phyloP scores from a whole-genome alignment of 2,888 invertebrate species.

The Tortricodes alternella region DNA sequence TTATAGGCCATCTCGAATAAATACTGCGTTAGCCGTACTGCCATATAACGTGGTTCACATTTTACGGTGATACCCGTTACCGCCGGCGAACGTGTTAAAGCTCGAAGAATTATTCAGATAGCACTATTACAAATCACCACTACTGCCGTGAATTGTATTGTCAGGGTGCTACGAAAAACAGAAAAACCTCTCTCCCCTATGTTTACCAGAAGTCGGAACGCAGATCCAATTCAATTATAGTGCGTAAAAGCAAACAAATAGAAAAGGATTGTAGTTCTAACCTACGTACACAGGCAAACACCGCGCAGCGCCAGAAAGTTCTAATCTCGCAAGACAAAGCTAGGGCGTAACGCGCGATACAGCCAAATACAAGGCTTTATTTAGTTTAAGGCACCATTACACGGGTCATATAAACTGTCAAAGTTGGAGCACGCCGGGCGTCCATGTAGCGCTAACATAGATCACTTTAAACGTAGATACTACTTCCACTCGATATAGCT shows the following conservation, averaged over 20 bases:
- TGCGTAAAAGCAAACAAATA: slow-evolving; percentile 17
- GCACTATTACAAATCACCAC: too few relatives aligned
- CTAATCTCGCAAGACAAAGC: slow-evolving; percentile 70
- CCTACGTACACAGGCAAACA: slow-evolving; percentile 21
- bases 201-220: slow-evolving; percentile 3
- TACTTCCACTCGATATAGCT: slow-evolving; percentile 18
- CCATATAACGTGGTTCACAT: too few relatives aligned
- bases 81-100: too few relatives aligned
- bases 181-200: slow-evolving; percentile 1
- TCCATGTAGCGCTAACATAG: slow-evolving; percentile 12
- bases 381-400: slow-evolving; percentile 80
- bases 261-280: slow-evolving; percentile 25
- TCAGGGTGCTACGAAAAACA: too few relatives aligned
- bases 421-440: slow-evolving; percentile 67
- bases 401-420: slow-evolving; percentile 82
- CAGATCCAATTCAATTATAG: slow-evolving; percentile 23
- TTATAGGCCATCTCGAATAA: too few relatives aligned
- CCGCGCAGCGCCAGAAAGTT: slow-evolving; percentile 42
- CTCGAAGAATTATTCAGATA: too few relatives aligned
- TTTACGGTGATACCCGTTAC: too few relatives aligned
- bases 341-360: slow-evolving; percentile 60
- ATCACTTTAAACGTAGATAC: slow-evolving; percentile 15
- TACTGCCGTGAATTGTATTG: too few relatives aligned
- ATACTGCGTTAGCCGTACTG: too few relatives aligned
- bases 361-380: slow-evolving; percentile 78